A percentile compares a stretch with the other conserved stretches of the same genome.
phyloP scores from a whole-genome alignment of 1,140 invertebrate species.

The Drosophila sucinea region DNA sequence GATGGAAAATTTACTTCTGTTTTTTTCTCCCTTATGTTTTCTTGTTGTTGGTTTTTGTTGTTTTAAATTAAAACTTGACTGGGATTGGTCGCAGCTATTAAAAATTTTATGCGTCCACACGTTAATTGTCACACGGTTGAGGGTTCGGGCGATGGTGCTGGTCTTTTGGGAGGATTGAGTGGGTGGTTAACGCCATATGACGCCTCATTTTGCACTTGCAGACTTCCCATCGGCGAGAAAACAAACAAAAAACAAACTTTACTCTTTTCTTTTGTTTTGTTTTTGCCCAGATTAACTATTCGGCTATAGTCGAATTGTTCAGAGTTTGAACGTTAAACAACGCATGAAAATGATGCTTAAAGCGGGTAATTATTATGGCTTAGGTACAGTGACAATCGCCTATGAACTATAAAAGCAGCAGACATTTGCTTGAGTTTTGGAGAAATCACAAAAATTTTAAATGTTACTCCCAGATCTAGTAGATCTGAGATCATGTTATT shows the following conservation, averaged over 20 bases:
- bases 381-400: neutral
- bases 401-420: neutral
- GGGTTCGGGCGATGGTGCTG: neutral
- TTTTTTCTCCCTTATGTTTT: neutral
- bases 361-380: neutral
- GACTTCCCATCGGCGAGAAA: neutral
- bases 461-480: neutral
- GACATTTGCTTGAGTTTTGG: no score
- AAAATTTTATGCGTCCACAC: constrained; percentile 61
- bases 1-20: constrained; percentile 29
- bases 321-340: constrained; percentile 18
- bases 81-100: constrained; percentile 43
- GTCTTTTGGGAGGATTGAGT: neutral
- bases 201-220: constrained; percentile 3
- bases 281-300: neutral
- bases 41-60: neutral
- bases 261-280: neutral
- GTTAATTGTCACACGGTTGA: constrained; percentile 60
- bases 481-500: neutral
- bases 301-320: no score
- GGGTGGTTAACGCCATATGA: constrained; percentile 38
- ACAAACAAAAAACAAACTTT: neutral
- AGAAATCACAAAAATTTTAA: neutral
- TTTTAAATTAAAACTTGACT: constrained; percentile 38
- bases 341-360: constrained; percentile 17